These are phyloP conservation scores for Baronia brevicornis DNA, from an alignment of 2,888 invertebrate genomes.

Conservation along the genomic window DNA sequence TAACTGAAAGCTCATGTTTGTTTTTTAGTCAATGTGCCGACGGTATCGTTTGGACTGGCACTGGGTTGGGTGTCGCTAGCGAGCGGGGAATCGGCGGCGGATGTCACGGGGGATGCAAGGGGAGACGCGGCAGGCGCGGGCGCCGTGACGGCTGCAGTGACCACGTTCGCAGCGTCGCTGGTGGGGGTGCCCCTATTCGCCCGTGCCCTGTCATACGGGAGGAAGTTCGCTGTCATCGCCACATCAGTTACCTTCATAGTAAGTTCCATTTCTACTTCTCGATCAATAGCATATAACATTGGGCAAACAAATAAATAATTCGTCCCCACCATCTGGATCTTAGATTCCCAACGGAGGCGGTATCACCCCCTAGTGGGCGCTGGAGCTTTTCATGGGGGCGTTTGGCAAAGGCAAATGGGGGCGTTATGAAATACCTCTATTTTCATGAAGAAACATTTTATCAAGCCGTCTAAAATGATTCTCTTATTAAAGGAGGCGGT, in stretches of 20 bases:
- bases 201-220: constrained; percentile 33
- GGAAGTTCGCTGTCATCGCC: constrained; percentile 40
- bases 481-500: too few relatives aligned
- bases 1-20: background rate
- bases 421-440: too few relatives aligned
- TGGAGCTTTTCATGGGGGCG: too few relatives aligned
- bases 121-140: constrained; percentile 27
- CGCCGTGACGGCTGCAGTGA: constrained; percentile 34
- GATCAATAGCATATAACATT: too few relatives aligned
- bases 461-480: too few relatives aligned
- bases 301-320: too few relatives aligned
- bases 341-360: too few relatives aligned
- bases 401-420: too few relatives aligned
- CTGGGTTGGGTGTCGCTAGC: constrained; percentile 56
- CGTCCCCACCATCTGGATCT: too few relatives aligned
- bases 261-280: constrained; percentile 19
- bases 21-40: constrained; percentile 47
- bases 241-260: constrained; percentile 44
- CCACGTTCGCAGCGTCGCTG: constrained; percentile 34
- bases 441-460: too few relatives aligned
- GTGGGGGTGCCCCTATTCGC: constrained; percentile 47
- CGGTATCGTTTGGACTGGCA: constrained; percentile 48
- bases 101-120: constrained; percentile 6
- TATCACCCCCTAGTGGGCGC: too few relatives aligned
- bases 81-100: constrained; percentile 32